phyloP scores from a whole-genome alignment of 1,140 invertebrate genomes.

The Agrilus planipennis region DNA sequence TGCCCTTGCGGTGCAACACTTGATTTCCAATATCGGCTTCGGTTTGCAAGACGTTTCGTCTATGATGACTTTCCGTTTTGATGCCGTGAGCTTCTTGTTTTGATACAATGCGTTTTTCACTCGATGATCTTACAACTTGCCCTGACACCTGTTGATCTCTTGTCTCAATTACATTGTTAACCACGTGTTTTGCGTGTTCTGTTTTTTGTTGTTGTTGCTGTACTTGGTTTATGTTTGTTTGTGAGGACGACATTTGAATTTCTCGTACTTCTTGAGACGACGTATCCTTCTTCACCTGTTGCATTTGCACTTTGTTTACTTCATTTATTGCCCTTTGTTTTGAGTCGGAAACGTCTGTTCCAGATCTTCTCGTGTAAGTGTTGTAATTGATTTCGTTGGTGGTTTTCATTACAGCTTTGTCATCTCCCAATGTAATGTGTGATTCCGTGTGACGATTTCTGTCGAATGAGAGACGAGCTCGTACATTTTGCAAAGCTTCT shows the following conservation, averaged over 20 bases:
- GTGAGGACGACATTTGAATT: constrained; percentile 24
- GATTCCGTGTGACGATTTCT: constrained; percentile 47
- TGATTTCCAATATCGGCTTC: constrained; percentile 60
- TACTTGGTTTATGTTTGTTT: constrained; percentile 18
- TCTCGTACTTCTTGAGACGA: constrained; percentile 6
- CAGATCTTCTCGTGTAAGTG: constrained; percentile 38
- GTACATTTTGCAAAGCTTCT: constrained; percentile 17
- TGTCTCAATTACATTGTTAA: constrained; percentile 1
- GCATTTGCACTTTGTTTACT: constrained; percentile 31
- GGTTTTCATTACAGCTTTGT: constrained; percentile 39
- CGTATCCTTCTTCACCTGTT: constrained; percentile 13
- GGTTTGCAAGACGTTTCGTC: constrained; percentile 59
- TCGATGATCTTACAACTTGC: constrained; percentile 5
- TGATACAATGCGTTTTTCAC: constrained; percentile 2
- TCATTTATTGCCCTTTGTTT: constrained; percentile 38
- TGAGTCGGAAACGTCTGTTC: constrained; percentile 24
- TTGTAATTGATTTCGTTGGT: constrained; percentile 50
- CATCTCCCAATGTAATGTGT: constrained; percentile 47
- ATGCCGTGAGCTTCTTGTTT: constrained; percentile 1
- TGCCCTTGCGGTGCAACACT: constrained; percentile 61
- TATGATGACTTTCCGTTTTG: constrained; percentile 36
- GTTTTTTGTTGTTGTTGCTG: constrained; percentile 11
- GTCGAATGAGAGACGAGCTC: constrained; percentile 26
- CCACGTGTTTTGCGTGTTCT: constrained; percentile 14
- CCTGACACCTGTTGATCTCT: not conserved